A percentile compares a stretch with the other conserved stretches of the same genome.
Evolutionary conservation across 2,888 invertebrate species (phyloP).

Genomic region (Amblyjoppa fuscipennis): DNA sequence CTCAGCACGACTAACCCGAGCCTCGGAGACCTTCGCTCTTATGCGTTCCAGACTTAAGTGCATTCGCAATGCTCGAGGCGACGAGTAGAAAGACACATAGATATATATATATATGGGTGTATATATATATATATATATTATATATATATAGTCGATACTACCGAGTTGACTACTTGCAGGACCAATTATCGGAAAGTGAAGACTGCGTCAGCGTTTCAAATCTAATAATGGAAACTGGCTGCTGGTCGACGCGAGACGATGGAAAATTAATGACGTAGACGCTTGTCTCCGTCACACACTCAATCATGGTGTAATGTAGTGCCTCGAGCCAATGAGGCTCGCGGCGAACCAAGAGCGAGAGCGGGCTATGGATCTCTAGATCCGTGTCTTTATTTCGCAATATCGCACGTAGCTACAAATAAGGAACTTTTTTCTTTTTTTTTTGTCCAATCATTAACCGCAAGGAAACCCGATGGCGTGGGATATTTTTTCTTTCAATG

Average conservation of each 20-base stretch:
- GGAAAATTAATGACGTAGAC: slow-evolving; percentile 47
- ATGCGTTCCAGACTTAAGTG: slow-evolving; percentile 38
- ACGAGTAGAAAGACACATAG: slow-evolving; percentile 13
- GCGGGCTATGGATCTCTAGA: not conserved
- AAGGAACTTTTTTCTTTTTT: not conserved
- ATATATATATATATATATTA: not conserved
- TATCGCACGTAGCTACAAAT: not conserved
- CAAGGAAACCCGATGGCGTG: slow-evolving; percentile 18
- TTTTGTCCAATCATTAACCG: slow-evolving; percentile 8
- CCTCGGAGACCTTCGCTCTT: slow-evolving; percentile 4
- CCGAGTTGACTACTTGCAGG: slow-evolving; percentile 14
- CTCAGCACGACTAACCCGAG: not conserved
- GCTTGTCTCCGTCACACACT: slow-evolving; percentile 13
- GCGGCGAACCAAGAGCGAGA: slow-evolving; percentile 4
- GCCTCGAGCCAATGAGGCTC: slow-evolving; percentile 29
- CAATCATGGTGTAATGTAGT: slow-evolving; percentile 37
- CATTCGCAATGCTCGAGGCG: slow-evolving; percentile 31
- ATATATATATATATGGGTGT: not conserved
- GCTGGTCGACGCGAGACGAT: slow-evolving; percentile 41
- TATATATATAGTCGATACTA: not conserved
- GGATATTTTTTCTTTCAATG: slow-evolving; percentile 24
- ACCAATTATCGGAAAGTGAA: slow-evolving; percentile 53
- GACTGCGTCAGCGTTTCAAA: slow-evolving; percentile 37
- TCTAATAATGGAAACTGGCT: slow-evolving; percentile 58
- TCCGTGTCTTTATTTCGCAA: not conserved